Percentiles rank a stretch among this genome's conserved stretches.
These are phyloP conservation scores for Bagarius yarrelli DNA, from an alignment of 2,113 vertebrate species.

Conservation along the genomic window DNA sequence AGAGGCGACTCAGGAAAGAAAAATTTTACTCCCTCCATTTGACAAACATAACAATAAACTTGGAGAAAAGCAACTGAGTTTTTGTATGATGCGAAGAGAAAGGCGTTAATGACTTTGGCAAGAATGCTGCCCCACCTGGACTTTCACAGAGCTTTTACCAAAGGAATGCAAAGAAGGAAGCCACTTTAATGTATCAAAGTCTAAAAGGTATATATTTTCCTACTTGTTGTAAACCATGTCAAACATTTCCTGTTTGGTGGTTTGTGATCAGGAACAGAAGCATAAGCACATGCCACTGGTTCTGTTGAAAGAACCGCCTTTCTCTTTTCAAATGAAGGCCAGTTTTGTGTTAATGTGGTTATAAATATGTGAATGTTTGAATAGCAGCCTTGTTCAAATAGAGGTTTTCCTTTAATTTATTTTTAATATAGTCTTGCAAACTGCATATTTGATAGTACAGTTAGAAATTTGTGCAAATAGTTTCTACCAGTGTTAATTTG, in stretches of 20 bases:
- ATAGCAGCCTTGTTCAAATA: slow-evolving; percentile 53
- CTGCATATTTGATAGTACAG: slow-evolving; percentile 40
- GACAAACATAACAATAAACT: slow-evolving; percentile 42
- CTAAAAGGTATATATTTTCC: slow-evolving; percentile 47
- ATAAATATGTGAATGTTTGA: slow-evolving; percentile 60
- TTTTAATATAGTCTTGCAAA: slow-evolving; percentile 39
- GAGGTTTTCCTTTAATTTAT: slow-evolving; percentile 52
- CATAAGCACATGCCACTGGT: slow-evolving; percentile 68
- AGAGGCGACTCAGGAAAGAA: slow-evolving; percentile 66
- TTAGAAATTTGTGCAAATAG: slow-evolving; percentile 41
- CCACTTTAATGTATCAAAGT: slow-evolving; percentile 21
- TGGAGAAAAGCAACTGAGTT: slow-evolving; percentile 36
- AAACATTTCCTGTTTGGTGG: slow-evolving; percentile 49
- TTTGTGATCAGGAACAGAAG: slow-evolving; percentile 48
- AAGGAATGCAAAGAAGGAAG: slow-evolving; percentile 34
- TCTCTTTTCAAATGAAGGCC: slow-evolving; percentile 46
- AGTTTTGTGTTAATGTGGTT: slow-evolving; percentile 62
- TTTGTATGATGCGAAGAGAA: slow-evolving; percentile 17
- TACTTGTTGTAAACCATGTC: slow-evolving; percentile 59
- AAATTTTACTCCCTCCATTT: slow-evolving; percentile 43
- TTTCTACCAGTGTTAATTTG: slow-evolving; percentile 36
- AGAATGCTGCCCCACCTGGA: slow-evolving; percentile 23
- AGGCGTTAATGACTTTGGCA: slow-evolving; percentile 36
- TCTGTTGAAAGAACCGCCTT: slow-evolving; percentile 94
- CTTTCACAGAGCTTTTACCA: slow-evolving; percentile 33